Evolutionary conservation across 2,797 vertebrate genomes (phyloP).

Genomic region (Sorex maritimensis): DNA sequence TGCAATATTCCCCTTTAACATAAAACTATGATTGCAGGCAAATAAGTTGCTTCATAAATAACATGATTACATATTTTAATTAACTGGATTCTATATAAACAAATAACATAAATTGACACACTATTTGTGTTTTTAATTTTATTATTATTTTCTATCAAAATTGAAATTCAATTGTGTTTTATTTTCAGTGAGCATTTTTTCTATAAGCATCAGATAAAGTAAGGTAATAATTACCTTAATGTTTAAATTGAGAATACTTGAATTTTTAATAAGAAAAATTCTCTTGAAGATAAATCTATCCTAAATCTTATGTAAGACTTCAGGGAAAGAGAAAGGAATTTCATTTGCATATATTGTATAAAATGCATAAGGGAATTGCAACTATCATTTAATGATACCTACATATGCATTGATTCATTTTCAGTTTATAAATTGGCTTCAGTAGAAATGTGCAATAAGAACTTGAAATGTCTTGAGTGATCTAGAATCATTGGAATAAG

Average conservation of each 20-base stretch:
- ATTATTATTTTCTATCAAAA: conserved; percentile 29
- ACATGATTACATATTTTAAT: background rate
- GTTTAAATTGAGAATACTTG: background rate
- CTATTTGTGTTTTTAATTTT: background rate
- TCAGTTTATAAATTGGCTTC: background rate
- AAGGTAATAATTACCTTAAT: conserved; percentile 11
- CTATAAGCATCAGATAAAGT: background rate
- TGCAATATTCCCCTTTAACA: background rate
- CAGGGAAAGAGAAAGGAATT: background rate
- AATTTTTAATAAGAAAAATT: background rate
- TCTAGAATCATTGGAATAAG: background rate
- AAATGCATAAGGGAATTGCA: background rate
- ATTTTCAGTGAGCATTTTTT: background rate
- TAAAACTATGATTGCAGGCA: background rate
- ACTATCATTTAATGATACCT: background rate
- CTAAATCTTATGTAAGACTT: background rate
- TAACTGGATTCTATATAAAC: background rate
- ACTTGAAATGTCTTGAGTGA: conserved; percentile 23
- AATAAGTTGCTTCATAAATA: background rate
- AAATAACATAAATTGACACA: background rate
- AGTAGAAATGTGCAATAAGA: background rate
- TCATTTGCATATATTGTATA: background rate
- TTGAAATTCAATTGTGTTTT: background rate
- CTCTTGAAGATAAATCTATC: background rate
- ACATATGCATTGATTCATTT: background rate